phyloP scores from a whole-genome alignment of 2,797 vertebrate species.

The Luscinia luscinia region DNA sequence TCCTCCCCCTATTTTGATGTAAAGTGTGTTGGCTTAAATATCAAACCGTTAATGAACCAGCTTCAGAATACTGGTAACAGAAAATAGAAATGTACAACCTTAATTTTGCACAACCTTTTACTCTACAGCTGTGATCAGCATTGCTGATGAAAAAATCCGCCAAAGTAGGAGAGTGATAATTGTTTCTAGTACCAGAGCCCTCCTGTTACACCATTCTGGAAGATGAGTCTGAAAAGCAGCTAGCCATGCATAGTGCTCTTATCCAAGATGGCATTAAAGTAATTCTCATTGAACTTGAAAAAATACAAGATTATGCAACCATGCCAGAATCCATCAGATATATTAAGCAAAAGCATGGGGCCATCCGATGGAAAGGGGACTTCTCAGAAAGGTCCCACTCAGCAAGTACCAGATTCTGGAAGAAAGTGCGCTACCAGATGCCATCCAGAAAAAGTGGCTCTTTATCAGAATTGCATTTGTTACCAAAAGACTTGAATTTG shows the following conservation, averaged over 20 bases:
- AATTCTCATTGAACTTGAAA: slow-evolving; percentile 88
- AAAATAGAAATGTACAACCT: not conserved
- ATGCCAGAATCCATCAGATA: slow-evolving; percentile 90
- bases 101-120: slow-evolving; percentile 10
- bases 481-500: not conserved
- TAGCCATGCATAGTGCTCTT: slow-evolving; percentile 87
- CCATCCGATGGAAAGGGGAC: slow-evolving; percentile 80
- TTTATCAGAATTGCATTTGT: not conserved
- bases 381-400: slow-evolving; percentile 51
- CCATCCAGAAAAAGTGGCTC: slow-evolving; percentile 66
- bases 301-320: slow-evolving; percentile 81
- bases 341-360: slow-evolving; percentile 85
- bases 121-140: slow-evolving; percentile 81
- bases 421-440: slow-evolving; percentile 87
- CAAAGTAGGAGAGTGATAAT: slow-evolving; percentile 89
- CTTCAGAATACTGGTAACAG: not conserved
- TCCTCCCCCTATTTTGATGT: not conserved
- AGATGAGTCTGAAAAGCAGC: slow-evolving; percentile 83
- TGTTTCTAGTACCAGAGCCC: slow-evolving; percentile 76
- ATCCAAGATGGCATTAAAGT: slow-evolving; percentile 81
- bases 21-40: not conserved
- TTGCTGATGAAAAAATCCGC: slow-evolving; percentile 84
- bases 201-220: slow-evolving; percentile 46
- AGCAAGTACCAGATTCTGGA: slow-evolving; percentile 88
- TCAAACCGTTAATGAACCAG: not conserved